Conservation (phyloP, 2,888 invertebrate genomes). For the Ischnus inquisitorius region DNA sequence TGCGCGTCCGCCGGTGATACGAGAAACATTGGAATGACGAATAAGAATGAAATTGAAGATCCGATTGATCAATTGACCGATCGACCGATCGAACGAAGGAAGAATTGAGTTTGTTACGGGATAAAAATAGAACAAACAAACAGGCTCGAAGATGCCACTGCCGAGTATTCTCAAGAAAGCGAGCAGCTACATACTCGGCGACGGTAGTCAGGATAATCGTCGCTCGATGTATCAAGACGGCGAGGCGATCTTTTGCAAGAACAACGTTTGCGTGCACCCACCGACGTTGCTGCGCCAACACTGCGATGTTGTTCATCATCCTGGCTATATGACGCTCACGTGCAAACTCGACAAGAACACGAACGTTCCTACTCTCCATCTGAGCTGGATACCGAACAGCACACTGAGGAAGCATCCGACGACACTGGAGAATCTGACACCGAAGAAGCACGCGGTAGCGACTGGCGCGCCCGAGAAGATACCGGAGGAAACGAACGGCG, state of each 20-base stretch:
- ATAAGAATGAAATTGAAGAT: slow-evolving; percentile 5
- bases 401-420: slow-evolving; percentile 94
- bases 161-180: slow-evolving; percentile 92
- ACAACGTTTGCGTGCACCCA: slow-evolving; percentile 99
- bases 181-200: slow-evolving; percentile 92
- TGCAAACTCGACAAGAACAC: slow-evolving; percentile 93
- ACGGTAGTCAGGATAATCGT: slow-evolving; percentile 88
- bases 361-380: slow-evolving; percentile 92
- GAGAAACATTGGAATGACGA: slow-evolving; percentile 14
- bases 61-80: background rate
- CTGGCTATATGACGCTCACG: slow-evolving; percentile 96
- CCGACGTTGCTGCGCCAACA: slow-evolving; percentile 94
- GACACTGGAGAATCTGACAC: slow-evolving; percentile 88
- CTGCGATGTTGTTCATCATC: slow-evolving; percentile 95
- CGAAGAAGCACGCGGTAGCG: slow-evolving; percentile 81
- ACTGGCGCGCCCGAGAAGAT: slow-evolving; percentile 72
- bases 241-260: slow-evolving; percentile 96
- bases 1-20: background rate
- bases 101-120: background rate
- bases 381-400: slow-evolving; percentile 98
- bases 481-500: slow-evolving; percentile 84
- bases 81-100: background rate
- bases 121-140: too few species aligned
- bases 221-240: slow-evolving; percentile 90
- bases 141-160: slow-evolving; percentile 88